Conservation (phyloP, 2,113 vertebrate species). For the Pachyramphus minor region DNA sequence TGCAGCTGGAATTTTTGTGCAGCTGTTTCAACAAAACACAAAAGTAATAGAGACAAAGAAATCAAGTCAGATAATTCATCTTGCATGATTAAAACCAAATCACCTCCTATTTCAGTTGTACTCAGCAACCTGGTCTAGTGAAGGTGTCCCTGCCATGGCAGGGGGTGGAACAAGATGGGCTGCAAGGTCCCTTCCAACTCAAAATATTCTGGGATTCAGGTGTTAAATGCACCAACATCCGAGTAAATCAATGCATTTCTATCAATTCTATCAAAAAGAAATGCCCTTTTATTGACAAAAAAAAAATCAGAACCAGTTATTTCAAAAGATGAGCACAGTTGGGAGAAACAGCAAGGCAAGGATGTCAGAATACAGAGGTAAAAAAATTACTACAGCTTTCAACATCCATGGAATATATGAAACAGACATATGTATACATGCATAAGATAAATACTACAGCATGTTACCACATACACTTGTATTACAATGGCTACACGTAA, state of each 20-base stretch:
- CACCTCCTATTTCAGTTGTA: neutral
- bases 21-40: neutral
- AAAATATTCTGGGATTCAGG: neutral
- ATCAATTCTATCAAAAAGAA: neutral
- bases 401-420: neutral
- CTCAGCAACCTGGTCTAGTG: neutral
- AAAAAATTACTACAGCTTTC: neutral
- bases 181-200: neutral
- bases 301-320: neutral
- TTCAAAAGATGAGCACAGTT: neutral
- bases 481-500: fast-evolving
- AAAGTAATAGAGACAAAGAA: neutral
- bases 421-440: neutral
- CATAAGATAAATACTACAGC: neutral
- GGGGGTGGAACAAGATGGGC: neutral
- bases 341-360: neutral
- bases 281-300: neutral
- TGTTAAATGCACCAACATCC: neutral
- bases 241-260: fast-evolving
- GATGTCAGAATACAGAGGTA: neutral
- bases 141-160: neutral
- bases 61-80: neutral
- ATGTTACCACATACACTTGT: fast-evolving
- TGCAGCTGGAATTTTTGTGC: neutral
- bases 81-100: neutral